These are phyloP conservation scores for Sesamia inferens DNA, from an alignment of 2,888 invertebrate species.

Conservation along the genomic window DNA sequence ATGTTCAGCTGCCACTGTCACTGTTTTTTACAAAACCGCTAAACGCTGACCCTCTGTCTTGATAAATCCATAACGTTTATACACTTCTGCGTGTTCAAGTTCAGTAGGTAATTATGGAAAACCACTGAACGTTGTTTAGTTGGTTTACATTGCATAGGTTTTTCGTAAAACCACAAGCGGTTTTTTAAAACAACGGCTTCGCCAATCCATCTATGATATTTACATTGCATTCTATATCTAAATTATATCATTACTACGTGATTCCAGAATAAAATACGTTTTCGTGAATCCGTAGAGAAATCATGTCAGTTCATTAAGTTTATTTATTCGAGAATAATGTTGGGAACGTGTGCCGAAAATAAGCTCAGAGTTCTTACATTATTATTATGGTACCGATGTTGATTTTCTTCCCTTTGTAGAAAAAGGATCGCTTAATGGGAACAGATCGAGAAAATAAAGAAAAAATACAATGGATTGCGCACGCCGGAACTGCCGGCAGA, in stretches of 20 bases:
- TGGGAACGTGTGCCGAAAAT: not conserved
- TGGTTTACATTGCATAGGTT: not conserved
- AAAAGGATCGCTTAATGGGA: not conserved
- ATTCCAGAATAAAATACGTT: slow-evolving; percentile 19
- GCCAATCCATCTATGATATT: not conserved
- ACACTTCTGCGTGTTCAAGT: not conserved
- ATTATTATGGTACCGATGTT: not conserved
- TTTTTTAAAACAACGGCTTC: not conserved
- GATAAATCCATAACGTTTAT: no score
- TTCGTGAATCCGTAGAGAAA: slow-evolving; percentile 23
- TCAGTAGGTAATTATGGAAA: not conserved
- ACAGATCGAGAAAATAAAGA: not conserved
- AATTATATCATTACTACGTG: slow-evolving; percentile 22
- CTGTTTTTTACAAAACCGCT: no score
- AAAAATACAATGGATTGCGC: not conserved
- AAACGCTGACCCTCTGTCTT: no score
- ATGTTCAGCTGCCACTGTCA: no score
- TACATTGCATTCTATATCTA: not conserved
- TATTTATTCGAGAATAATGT: slow-evolving; percentile 1
- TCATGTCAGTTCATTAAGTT: slow-evolving; percentile 16
- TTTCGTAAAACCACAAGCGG: not conserved
- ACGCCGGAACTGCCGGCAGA: no score
- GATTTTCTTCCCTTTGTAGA: no score
- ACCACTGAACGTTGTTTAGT: not conserved
- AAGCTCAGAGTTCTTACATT: not conserved